Percentiles rank a stretch among this genome's conserved stretches.
Evolutionary conservation across 2,797 vertebrate genomes (phyloP).

Genomic region (Coregonus sp.): DNA sequence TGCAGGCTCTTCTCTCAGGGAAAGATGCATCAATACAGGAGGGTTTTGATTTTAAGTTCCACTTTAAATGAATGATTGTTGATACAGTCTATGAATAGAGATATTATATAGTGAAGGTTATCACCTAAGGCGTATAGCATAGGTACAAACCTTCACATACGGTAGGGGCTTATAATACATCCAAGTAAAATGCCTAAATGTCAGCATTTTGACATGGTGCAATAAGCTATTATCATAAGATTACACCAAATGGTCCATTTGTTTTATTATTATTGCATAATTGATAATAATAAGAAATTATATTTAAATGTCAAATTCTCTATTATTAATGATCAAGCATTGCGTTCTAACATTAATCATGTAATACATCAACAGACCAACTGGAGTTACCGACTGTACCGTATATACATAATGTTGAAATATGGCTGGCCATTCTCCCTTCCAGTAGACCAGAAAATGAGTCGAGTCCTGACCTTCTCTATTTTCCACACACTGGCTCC

Average conservation of each 20-base stretch:
- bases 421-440: constrained; percentile 38
- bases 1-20: neutral
- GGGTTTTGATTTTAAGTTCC: neutral
- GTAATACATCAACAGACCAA: too few species aligned
- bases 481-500: neutral
- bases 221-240: too few species aligned
- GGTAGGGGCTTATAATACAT: too few species aligned
- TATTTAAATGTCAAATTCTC: neutral
- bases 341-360: too few species aligned
- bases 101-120: neutral
- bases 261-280: neutral
- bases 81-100: neutral
- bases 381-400: neutral
- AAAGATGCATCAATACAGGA: neutral
- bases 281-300: neutral
- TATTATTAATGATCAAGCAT: neutral
- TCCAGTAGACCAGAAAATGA: constrained; percentile 61
- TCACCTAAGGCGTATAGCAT: neutral
- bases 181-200: too few species aligned
- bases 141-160: neutral
- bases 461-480: constrained; percentile 56
- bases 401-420: neutral
- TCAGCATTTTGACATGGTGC: too few species aligned
- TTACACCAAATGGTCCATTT: neutral
- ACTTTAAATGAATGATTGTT: neutral